phyloP scores from a whole-genome alignment of 2,888 invertebrate species.

The Tyria jacobaeae region DNA sequence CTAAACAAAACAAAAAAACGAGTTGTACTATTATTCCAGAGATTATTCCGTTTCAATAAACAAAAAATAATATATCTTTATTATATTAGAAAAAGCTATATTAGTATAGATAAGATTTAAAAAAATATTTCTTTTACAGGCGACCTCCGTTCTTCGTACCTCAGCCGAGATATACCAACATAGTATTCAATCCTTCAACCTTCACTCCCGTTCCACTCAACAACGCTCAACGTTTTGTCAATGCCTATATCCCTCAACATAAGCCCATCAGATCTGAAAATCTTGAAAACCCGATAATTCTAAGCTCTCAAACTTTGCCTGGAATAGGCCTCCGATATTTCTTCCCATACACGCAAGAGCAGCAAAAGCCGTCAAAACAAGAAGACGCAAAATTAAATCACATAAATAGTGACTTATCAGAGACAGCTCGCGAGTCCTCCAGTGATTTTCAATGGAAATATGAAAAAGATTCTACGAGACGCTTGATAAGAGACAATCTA shows the following conservation, averaged over 20 bases:
- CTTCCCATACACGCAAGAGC: slow-evolving; percentile 65
- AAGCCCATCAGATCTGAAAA: slow-evolving; percentile 5
- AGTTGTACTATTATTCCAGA: no score
- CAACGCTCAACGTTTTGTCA: slow-evolving; percentile 78
- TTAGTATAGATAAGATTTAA: slow-evolving; percentile 1
- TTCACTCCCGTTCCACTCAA: slow-evolving; percentile 60
- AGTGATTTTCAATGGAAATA: slow-evolving; percentile 76
- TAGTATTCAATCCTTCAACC: slow-evolving; percentile 61
- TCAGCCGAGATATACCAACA: slow-evolving; percentile 76
- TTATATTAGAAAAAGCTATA: no score
- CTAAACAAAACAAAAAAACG: no score
- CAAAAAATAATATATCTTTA: no score
- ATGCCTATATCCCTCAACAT: slow-evolving; percentile 70
- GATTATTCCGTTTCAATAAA: no score
- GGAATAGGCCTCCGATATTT: slow-evolving; percentile 79
- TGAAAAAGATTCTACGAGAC: slow-evolving; percentile 73
- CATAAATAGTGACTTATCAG: slow-evolving; percentile 66
- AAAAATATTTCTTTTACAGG: slow-evolving; percentile 59
- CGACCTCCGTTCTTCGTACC: slow-evolving; percentile 76
- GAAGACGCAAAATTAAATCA: slow-evolving; percentile 75
- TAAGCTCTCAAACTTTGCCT: slow-evolving; percentile 75
- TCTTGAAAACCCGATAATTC: slow-evolving; percentile 52
- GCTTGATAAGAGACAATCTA: slow-evolving; percentile 63
- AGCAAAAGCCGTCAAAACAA: slow-evolving; percentile 58
- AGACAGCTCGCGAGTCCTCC: slow-evolving; percentile 57